A percentile compares a stretch with the other conserved stretches of the same genome.
These are phyloP conservation scores for Standfussiana lucernea DNA, from an alignment of 2,888 invertebrate species.

Conservation along the genomic window DNA sequence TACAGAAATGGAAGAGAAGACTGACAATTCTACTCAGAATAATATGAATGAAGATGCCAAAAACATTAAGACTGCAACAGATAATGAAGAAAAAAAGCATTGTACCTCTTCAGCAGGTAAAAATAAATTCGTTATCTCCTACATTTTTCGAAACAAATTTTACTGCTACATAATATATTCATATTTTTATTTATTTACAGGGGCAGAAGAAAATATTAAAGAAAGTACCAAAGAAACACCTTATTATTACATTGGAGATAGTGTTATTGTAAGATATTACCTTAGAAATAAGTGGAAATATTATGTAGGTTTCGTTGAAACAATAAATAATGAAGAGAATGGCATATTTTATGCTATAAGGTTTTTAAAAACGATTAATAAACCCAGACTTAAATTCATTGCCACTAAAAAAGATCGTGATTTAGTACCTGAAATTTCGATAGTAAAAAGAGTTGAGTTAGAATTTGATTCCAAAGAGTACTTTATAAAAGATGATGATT, in stretches of 20 bases:
- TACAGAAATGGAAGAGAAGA: conserved; percentile 5
- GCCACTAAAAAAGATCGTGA: conserved; percentile 6
- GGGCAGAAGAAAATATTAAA: too few species aligned
- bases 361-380: conserved; percentile 1
- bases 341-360: background rate
- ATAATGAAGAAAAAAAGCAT: background rate
- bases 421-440: background rate
- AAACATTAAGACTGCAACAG: too few species aligned
- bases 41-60: too few species aligned
- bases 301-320: conserved; percentile 9
- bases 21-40: background rate
- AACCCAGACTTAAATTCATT: conserved; percentile 8
- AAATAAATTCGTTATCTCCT: background rate
- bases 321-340: background rate
- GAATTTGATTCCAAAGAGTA: background rate
- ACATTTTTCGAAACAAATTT: too few species aligned
- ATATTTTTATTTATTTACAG: too few species aligned
- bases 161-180: too few species aligned
- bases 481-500: background rate
- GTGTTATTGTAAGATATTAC: background rate
- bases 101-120: background rate
- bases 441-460: background rate
- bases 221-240: background rate
- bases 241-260: background rate
- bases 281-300: conserved; percentile 6